A percentile compares a stretch with the other conserved stretches of the same genome.
These are phyloP conservation scores for Daboia siamensis DNA, from an alignment of 2,113 vertebrate genomes.

Conservation along the genomic window DNA sequence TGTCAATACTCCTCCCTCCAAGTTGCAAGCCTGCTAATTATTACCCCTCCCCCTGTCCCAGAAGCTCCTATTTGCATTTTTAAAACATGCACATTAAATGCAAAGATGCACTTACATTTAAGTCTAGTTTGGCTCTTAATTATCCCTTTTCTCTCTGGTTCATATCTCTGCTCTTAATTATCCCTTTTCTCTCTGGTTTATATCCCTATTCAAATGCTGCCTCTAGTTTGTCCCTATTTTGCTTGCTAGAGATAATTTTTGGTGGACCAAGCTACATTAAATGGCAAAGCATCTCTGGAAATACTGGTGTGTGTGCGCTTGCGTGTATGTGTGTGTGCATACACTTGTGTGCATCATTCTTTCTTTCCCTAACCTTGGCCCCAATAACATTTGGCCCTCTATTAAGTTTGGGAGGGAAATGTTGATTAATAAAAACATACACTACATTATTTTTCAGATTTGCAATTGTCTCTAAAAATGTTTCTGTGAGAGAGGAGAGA, in stretches of 20 bases:
- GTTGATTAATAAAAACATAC: neutral
- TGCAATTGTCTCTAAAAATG: neutral
- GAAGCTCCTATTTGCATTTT: constrained; percentile 2
- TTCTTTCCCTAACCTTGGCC: neutral
- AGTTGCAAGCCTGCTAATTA: neutral
- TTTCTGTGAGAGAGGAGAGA: neutral
- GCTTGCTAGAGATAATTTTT: neutral
- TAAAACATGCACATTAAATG: neutral
- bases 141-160: neutral
- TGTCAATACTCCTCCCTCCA: neutral
- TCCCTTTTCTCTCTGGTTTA: neutral
- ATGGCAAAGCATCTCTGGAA: neutral
- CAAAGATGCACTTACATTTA: neutral
- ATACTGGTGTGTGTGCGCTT: neutral
- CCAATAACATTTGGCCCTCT: neutral
- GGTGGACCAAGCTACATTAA: neutral
- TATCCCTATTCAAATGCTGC: neutral
- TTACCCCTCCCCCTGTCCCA: neutral
- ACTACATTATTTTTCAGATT: neutral
- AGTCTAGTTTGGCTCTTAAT: neutral
- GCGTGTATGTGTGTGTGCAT: neutral
- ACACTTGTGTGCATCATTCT: neutral
- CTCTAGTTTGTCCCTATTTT: neutral
- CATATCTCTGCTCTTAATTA: neutral
- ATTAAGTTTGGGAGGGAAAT: neutral